Evolutionary conservation across 2,797 vertebrate species (phyloP).

Genomic region (Gymnopithys bicolor): DNA sequence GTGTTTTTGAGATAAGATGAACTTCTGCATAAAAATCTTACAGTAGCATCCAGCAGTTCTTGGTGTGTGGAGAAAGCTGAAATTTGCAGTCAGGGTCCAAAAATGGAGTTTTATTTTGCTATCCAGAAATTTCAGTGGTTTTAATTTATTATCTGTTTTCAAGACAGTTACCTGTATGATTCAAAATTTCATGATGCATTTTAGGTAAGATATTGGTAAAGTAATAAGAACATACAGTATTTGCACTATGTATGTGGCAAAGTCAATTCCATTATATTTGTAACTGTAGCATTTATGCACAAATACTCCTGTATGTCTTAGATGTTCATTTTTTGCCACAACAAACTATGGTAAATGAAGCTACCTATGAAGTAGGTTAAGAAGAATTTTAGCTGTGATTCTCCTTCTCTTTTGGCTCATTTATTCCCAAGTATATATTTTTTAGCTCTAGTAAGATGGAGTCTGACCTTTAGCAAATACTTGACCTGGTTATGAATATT

Average conservation of each 20-base stretch:
- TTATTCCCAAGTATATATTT: not conserved
- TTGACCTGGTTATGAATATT: not conserved
- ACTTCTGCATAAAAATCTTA: not conserved
- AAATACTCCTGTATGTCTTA: not conserved
- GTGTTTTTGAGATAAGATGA: not conserved
- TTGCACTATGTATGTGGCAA: not conserved
- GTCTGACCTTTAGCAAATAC: conserved; percentile 15
- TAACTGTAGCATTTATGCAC: not conserved
- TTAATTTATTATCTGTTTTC: not conserved
- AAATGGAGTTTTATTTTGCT: not conserved
- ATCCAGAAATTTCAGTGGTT: not conserved
- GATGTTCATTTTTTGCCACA: not conserved
- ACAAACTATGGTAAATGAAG: not conserved
- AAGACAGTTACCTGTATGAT: not conserved
- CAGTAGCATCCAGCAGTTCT: not conserved
- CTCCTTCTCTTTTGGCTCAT: not conserved
- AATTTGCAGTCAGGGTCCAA: not conserved
- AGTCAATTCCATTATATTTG: not conserved
- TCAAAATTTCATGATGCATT: not conserved
- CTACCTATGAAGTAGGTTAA: not conserved
- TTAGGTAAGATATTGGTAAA: not conserved
- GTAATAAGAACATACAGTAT: not conserved
- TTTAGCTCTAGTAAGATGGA: not conserved
- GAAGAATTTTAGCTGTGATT: not conserved
- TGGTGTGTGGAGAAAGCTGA: not conserved